These are phyloP conservation scores for Polietes domitor DNA, from an alignment of 2,888 invertebrate species.

Conservation along the genomic window DNA sequence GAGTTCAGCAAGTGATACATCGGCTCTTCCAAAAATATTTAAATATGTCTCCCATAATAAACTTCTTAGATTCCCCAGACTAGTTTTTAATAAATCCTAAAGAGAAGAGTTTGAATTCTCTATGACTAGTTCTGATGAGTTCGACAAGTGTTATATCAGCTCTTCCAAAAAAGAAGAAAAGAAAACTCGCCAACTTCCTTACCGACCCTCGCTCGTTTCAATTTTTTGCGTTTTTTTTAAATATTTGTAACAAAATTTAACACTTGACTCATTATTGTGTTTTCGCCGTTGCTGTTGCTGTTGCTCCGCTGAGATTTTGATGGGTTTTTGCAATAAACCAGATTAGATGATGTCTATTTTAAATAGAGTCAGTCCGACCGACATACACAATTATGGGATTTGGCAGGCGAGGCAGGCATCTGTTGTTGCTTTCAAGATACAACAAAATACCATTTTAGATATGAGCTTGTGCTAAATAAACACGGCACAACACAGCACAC, in stretches of 20 bases:
- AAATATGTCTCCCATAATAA: too few species aligned
- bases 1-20: too few species aligned
- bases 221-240: not conserved
- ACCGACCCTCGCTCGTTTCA: not conserved
- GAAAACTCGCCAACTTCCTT: not conserved
- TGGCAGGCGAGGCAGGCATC: constrained; percentile 46
- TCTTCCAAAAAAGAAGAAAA: too few species aligned
- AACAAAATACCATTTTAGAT: constrained; percentile 61
- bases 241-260: constrained; percentile 32
- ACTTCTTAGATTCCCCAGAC: too few species aligned
- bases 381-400: constrained; percentile 38
- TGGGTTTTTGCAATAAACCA: constrained; percentile 29
- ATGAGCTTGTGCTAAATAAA: constrained; percentile 65
- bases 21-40: too few species aligned
- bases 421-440: constrained; percentile 44
- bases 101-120: too few species aligned
- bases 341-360: constrained; percentile 37
- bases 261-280: constrained; percentile 36
- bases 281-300: not conserved
- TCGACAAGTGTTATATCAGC: too few species aligned
- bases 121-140: too few species aligned
- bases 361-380: constrained; percentile 7
- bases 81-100: too few species aligned
- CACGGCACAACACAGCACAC: not conserved
- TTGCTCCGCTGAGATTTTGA: constrained; percentile 11